Conservation (phyloP, 1,140 invertebrate species). For the Drosophila sp. region DNA sequence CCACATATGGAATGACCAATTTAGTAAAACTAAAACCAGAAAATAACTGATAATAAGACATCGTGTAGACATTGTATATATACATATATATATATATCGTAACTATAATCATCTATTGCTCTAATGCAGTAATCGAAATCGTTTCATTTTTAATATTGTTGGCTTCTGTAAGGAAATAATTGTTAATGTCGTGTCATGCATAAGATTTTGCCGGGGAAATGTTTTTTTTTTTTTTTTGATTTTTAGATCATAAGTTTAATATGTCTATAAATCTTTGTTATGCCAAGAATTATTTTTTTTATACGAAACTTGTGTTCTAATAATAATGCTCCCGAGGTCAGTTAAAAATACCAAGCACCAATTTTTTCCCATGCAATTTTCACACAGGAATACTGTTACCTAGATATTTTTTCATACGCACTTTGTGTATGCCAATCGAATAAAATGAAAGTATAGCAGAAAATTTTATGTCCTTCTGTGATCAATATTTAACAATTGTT, state of each 20-base stretch:
- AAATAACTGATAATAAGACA: slow-evolving; percentile 1
- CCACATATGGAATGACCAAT: slow-evolving; percentile 10
- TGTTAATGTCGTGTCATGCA: background rate
- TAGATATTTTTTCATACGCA: too few species aligned
- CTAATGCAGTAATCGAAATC: background rate
- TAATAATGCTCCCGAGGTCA: background rate
- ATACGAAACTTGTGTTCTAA: slow-evolving; percentile 6
- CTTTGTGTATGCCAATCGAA: too few species aligned
- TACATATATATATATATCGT: background rate
- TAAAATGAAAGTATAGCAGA: too few species aligned
- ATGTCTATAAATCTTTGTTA: background rate
- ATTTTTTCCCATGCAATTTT: background rate
- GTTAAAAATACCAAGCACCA: slow-evolving; percentile 1
- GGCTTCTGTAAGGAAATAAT: background rate
- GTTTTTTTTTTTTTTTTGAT: background rate
- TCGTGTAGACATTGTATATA: background rate
- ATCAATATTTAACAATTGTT: too few species aligned
- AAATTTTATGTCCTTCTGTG: too few species aligned
- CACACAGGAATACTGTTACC: too few species aligned
- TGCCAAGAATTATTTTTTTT: background rate
- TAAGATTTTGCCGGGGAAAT: background rate
- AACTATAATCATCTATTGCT: background rate
- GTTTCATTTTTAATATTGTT: slow-evolving; percentile 1
- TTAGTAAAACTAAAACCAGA: background rate
- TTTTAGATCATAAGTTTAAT: slow-evolving; percentile 5